Conservation (phyloP, 1,140 invertebrate genomes). For the Pygmarrhopalites habei region DNA sequence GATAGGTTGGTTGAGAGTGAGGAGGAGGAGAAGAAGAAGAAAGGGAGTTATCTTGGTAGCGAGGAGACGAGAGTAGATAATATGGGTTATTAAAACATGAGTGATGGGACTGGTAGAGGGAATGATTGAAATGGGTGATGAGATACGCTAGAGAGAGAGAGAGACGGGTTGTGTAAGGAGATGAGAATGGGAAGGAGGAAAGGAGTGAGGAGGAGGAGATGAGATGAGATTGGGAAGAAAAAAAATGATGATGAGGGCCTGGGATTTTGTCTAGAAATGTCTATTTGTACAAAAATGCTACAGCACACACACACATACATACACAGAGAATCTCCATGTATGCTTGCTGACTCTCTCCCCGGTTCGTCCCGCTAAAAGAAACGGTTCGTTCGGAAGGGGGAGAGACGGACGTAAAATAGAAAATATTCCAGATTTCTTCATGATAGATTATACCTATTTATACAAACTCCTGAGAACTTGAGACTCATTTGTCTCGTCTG, state of each 20-base stretch:
- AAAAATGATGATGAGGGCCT: constrained; percentile 36
- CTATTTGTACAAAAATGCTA: constrained; percentile 26
- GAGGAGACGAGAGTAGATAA: constrained; percentile 15
- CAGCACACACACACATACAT: neutral
- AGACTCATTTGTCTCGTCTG: constrained; percentile 36
- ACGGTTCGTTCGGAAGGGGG: neutral
- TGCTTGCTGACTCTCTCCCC: neutral
- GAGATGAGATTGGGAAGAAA: constrained; percentile 24
- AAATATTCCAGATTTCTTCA: constrained; percentile 35
- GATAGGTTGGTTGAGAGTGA: too few relatives aligned
- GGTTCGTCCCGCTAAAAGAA: neutral
- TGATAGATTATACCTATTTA: constrained; percentile 38
- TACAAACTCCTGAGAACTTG: constrained; percentile 36
- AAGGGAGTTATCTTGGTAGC: too few relatives aligned
- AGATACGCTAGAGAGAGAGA: neutral
- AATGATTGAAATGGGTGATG: constrained; percentile 17
- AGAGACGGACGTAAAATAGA: constrained; percentile 4
- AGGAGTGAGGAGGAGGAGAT: constrained; percentile 17
- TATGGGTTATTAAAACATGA: constrained; percentile 17
- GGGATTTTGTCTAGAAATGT: constrained; percentile 27
- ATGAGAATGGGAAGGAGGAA: constrained; percentile 23
- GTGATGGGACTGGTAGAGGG: constrained; percentile 1
- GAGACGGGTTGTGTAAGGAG: constrained; percentile 21
- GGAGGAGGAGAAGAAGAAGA: too few relatives aligned
- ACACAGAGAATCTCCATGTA: too few relatives aligned